Base-by-base conservation (phyloP, 2,888 invertebrate genomes). In the Nebria salina region DNA sequence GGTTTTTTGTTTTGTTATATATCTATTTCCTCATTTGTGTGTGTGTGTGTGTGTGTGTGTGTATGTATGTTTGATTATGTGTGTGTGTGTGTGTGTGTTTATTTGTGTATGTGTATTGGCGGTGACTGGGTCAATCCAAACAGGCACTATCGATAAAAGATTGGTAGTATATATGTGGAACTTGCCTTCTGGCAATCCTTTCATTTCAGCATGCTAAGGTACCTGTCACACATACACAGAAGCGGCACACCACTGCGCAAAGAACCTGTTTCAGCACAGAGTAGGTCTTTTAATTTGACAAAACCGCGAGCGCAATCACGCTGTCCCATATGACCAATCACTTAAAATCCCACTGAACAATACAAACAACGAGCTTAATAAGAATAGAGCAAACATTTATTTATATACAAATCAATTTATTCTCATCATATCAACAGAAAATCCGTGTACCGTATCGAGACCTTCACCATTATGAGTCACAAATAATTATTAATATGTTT, bases 131-230 rank as follows among this genome's bases (percentile, higher is more conserved):
- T 79, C 79, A 79, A 75, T 65, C 42, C 26, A 13, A 70, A 34
- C 70, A 70, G 70, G 70, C 20, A 70, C 70, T 70, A 70, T 70
- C 70, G 70, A 70, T 70, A 70, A 26, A 70, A 70, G 70, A 70
- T 70, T 70, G 70, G 70, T 70, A 34, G 70, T 26, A n/a, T 76
- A 76, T 82, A 82, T 82, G 82, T 82, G 76, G 82, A 82, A 79
- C 82, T 82, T 65, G 82, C 74, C 82, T 76, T 72, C 76, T 65
- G 76, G 82, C 78, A 75, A 72, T 82, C 83, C 82, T 83, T 83
- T 83, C 83, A 83, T 83, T 83, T 82, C 79, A 79, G 43, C 72
- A 25, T 65, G 68, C 77, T 75, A 20, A 42, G 73, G 76, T 81
- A 34, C 64, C 74, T 81, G 70, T 72, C 80, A 80, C 76, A 34